These are phyloP conservation scores for Andinoacara biseriatus DNA, from an alignment of 2,113 vertebrate species.

Conservation along the genomic window DNA sequence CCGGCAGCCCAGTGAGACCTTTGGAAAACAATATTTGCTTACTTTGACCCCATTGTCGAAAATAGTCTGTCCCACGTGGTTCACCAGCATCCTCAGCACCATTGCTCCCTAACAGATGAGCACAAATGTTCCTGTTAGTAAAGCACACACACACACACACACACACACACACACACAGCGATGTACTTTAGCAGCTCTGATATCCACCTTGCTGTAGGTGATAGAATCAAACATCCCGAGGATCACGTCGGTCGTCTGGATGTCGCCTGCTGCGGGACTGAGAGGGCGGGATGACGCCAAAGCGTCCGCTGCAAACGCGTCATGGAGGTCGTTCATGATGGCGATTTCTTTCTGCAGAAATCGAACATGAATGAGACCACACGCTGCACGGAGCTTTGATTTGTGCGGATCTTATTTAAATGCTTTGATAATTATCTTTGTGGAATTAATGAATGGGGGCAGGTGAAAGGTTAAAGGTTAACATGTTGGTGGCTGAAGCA, in stretches of 20 bases:
- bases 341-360: slow-evolving; percentile 61
- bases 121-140: neutral
- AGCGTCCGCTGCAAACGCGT: slow-evolving; percentile 68
- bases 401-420: too few relatives aligned
- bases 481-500: too few relatives aligned
- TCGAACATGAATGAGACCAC: neutral
- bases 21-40: slow-evolving; percentile 20
- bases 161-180: neutral
- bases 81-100: slow-evolving; percentile 78
- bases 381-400: too few relatives aligned
- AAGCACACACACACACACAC: neutral
- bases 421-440: too few relatives aligned
- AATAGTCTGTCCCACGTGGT: slow-evolving; percentile 15
- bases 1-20: neutral
- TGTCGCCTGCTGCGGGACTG: neutral
- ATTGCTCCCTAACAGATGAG: slow-evolving; percentile 67
- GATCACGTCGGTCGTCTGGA: slow-evolving; percentile 59
- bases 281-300: slow-evolving; percentile 75
- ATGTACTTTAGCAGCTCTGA: neutral
- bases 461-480: too few relatives aligned
- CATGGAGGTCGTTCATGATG: slow-evolving; percentile 49
- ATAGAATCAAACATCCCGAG: slow-evolving; percentile 67
- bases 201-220: slow-evolving; percentile 75
- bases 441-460: too few relatives aligned
- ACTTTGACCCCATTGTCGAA: slow-evolving; percentile 73